Conservation (phyloP, 2,888 invertebrate species). For the Abrostola tripartita region DNA sequence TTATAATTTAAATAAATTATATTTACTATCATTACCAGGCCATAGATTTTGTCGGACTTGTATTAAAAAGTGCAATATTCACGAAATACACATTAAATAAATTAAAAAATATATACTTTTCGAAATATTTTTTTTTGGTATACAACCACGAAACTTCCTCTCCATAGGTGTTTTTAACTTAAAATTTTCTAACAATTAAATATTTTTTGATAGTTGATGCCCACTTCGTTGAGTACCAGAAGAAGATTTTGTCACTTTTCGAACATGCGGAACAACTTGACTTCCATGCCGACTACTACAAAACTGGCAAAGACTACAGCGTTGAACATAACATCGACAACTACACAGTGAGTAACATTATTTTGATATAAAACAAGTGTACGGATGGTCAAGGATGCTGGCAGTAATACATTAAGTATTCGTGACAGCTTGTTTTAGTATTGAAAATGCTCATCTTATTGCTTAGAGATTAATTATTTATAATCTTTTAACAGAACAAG, state of each 20-base stretch:
- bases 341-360: constrained; percentile 72
- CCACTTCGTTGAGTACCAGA: constrained; percentile 72
- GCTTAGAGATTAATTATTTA: background rate
- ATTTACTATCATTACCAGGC: background rate
- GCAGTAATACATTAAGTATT: no score
- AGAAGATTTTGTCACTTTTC: constrained; percentile 80
- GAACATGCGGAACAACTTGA: constrained; percentile 77
- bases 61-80: no score
- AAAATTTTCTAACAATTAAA: background rate
- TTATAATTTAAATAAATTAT: background rate
- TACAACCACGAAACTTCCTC: no score
- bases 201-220: constrained; percentile 58
- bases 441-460: background rate
- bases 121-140: background rate
- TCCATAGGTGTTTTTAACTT: background rate
- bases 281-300: constrained; percentile 73
- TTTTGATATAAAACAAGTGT: no score
- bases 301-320: constrained; percentile 72
- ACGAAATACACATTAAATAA: no score
- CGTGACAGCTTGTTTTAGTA: background rate
- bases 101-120: no score
- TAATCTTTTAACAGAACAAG: constrained; percentile 72
- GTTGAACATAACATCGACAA: constrained; percentile 76
- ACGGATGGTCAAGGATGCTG: background rate
- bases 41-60: background rate